Conservation (phyloP, 2,888 invertebrate genomes). For the Vannuccia rotundouncinata region DNA sequence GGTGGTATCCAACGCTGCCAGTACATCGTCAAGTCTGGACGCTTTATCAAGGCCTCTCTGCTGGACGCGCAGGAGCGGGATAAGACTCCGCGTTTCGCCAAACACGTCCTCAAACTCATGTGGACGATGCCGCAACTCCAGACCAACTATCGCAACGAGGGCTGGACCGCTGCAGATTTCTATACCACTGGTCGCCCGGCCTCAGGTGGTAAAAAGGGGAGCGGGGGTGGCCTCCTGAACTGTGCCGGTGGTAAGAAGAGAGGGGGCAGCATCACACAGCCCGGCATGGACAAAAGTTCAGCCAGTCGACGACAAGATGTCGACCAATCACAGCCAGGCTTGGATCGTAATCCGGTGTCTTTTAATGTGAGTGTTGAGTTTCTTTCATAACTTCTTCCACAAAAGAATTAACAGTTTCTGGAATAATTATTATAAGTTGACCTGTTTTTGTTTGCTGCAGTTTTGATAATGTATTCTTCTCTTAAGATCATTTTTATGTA, state of each 20-base stretch:
- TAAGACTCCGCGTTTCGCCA: conserved; percentile 1
- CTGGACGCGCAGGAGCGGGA: background rate
- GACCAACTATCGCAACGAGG: background rate
- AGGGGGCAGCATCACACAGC: background rate
- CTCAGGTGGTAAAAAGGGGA: background rate
- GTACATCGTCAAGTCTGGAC: background rate
- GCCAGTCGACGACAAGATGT: background rate
- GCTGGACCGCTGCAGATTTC: conserved; percentile 27
- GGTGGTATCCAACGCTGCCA: background rate
- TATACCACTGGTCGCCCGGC: background rate
- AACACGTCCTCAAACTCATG: background rate
- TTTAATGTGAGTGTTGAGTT: too few species aligned
- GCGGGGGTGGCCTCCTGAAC: background rate
- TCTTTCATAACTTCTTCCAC: too few species aligned
- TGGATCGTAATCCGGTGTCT: too few species aligned
- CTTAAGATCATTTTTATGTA: too few species aligned
- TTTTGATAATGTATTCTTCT: too few species aligned
- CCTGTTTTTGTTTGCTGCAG: too few species aligned
- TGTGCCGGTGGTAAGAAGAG: background rate
- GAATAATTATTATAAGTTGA: too few species aligned
- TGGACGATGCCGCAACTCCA: background rate
- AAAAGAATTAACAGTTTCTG: too few species aligned
- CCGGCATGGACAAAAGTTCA: background rate
- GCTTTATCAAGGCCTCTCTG: background rate
- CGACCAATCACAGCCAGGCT: too few species aligned